These are phyloP conservation scores for Pseudonaja textilis DNA, from an alignment of 2,113 vertebrate species.

Conservation along the genomic window DNA sequence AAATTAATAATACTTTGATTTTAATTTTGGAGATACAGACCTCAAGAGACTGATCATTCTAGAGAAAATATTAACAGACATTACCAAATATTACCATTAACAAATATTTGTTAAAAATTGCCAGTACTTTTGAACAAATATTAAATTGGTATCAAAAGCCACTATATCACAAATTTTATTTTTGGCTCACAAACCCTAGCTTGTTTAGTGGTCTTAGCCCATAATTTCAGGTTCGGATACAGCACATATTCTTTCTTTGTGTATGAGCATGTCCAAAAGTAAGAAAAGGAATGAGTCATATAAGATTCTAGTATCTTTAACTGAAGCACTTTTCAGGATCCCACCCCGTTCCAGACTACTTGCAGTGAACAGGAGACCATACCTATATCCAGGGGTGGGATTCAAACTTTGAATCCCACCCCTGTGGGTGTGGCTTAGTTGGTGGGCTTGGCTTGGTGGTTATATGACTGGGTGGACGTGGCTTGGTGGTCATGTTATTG, in stretches of 20 bases:
- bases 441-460: too few species aligned
- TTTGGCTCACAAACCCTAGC: neutral
- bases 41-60: neutral
- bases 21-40: neutral
- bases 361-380: neutral
- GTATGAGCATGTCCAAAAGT: neutral
- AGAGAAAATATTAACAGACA: neutral
- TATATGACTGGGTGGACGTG: too few species aligned
- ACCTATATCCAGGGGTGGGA: neutral
- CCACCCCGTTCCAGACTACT: neutral
- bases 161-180: neutral
- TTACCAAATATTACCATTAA: neutral
- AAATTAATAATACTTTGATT: neutral
- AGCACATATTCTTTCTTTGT: neutral
- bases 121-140: neutral
- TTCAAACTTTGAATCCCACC: too few species aligned
- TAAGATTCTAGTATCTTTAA: neutral
- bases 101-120: neutral
- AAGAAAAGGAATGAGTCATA: neutral
- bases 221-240: too few species aligned
- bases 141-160: neutral
- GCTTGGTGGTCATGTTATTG: too few species aligned
- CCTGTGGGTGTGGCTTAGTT: too few species aligned
- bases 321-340: neutral
- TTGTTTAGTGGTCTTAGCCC: neutral